Evolutionary conservation across 2,113 vertebrate genomes (phyloP).

Genomic region (Gobio gobio): DNA sequence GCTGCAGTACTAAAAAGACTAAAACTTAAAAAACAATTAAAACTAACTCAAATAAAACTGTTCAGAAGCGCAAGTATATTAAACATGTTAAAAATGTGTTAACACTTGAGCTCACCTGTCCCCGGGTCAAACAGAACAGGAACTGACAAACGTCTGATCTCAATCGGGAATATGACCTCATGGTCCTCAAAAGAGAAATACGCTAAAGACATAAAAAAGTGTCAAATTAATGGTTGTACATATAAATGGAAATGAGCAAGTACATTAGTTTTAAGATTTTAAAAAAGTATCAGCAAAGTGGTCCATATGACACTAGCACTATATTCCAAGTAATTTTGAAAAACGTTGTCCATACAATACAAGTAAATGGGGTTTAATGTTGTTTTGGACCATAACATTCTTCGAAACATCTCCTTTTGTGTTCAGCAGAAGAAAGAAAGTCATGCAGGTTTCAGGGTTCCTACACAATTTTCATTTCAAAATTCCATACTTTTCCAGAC

Average conservation of each 20-base stretch:
- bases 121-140: constrained; percentile 74
- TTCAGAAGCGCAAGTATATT: background rate
- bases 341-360: no score
- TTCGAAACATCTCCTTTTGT: background rate
- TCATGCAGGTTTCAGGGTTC: no score
- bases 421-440: background rate
- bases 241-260: no score
- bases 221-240: background rate
- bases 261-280: background rate
- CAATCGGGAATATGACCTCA: constrained; percentile 71
- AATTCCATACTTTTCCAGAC: no score
- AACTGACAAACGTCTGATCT: constrained; percentile 63
- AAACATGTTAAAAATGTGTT: no score
- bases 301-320: background rate
- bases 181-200: constrained; percentile 63
- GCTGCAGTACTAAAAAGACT: background rate
- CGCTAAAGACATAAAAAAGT: constrained; percentile 54
- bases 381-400: background rate
- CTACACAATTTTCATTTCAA: no score
- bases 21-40: background rate
- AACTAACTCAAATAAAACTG: background rate
- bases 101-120: constrained; percentile 46
- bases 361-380: background rate
- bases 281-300: background rate
- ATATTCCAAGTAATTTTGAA: background rate